Evolutionary conservation across 2,888 invertebrate genomes (phyloP), one percentile per base, ranked within the genome.

Genomic region (Cabera pusaria): DNA sequence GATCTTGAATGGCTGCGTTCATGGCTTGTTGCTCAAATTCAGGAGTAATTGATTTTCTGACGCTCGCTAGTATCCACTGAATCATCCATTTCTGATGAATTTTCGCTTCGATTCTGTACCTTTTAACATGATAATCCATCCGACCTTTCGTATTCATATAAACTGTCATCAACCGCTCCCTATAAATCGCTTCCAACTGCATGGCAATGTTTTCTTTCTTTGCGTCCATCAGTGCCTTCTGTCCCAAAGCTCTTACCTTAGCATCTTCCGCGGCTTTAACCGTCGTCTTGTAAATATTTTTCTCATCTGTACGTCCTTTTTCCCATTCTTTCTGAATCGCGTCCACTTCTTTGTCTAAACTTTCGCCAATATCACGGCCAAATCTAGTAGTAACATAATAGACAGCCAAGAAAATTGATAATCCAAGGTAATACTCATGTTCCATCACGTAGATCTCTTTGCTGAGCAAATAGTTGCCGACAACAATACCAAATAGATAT

Each of bases 391-490:
- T 85, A 1, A 67, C 84, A 31, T 86, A 37, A 29, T 92, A 72
- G 33, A 92, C 71, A 14, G 3, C 2, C 2, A 14, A 2, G 14
- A 14, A 14, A 27, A 95, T 72, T 0, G 96, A 93, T 5, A 96
- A 46, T 8, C 96, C 95, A 47, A 91, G 90, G 74, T 94, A 95
- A 79, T 93, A 97, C 71, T 98, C 97, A 72, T 98, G 98, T 74
- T 99, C 98, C 90, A 97, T 84, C 0, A 99, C 93, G 69, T 93
- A 96, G 50, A 95, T 93, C 89, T 99, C 99, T 84, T 99, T 99
- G 72, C 98, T 98, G 27, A 95, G 56, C 40, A 97, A 74, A 69
- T 95, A 98, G 16, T 97, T 96, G 7, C 91, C 61, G 0, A 97
- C 60, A 39, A 94, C 94, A 46, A 93, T 80, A 17, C 93, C 93